Evolutionary conservation across 1,140 invertebrate genomes (phyloP), one percentile per base, ranked within the genome.

Genomic region (Caerostris darwini): DNA sequence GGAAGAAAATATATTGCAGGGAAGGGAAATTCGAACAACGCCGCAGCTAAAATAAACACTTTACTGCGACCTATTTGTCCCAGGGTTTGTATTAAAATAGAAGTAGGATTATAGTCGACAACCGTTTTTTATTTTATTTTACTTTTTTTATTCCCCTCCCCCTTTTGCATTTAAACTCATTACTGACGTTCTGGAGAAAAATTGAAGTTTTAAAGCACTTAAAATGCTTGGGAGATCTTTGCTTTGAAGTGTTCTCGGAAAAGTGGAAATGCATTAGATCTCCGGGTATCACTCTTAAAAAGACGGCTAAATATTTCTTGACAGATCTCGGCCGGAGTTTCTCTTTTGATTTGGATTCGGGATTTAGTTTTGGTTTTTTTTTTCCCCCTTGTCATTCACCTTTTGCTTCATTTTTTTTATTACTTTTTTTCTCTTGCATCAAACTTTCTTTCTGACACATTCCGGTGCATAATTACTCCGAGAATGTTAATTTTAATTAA

Each of bases 11-110:
- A 77, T 93, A 87, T 87, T 67, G 87, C 19, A 14, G 77, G 69
- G 50, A 71, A 87, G 67, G 57, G 90, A 92, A 50, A 85, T 85
- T 85, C 58, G 54, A 77, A 77, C 89, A 90, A 58, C 57, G 69
- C 67, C 69, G 34, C 19, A 61, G 82, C 61, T 93, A 87, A 56
- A 87, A 87, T 93, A 94, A 94, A 94, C 92, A 94, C 67, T 94
- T 88, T 54, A 77, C 71, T 77, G 71, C 83, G 57, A 85, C 53
- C 82, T 57, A 57, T 85, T 85, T 58, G 82, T 58, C 82, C n/a
- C 53, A 4, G 17, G 82, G 54, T 7, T 85, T 83, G 56, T 57
- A 57, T 83, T 57, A n/a, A 58, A 85, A 85, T 8, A 14, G 54
- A 17, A 54, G 57, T 14, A 19, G 7, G 82, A n/a, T 58, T 56